These are phyloP conservation scores for Caenorhabditis doughertyi DNA, from an alignment of 2,888 invertebrate species.

Conservation along the genomic window DNA sequence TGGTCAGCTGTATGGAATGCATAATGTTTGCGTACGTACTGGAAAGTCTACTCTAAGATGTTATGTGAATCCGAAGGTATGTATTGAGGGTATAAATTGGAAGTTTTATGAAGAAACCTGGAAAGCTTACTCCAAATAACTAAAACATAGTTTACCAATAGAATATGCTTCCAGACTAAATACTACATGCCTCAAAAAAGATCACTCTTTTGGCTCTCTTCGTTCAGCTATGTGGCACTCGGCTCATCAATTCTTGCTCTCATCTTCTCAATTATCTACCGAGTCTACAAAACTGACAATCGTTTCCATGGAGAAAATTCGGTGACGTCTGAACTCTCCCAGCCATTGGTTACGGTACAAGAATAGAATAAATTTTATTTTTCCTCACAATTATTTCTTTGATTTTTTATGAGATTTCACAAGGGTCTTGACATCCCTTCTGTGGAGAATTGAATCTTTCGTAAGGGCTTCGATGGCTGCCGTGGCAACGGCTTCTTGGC, in stretches of 20 bases:
- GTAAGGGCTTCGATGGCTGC: conserved; percentile 83
- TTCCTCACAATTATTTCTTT: conserved; percentile 53
- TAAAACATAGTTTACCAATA: no score
- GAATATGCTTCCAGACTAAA: background rate
- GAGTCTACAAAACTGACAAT: conserved; percentile 1
- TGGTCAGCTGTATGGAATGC: background rate
- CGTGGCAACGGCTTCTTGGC: conserved; percentile 82
- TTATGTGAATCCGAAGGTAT: conserved; percentile 29
- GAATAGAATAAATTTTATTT: background rate
- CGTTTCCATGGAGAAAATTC: background rate
- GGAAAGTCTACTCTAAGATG: background rate
- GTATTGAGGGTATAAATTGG: no score
- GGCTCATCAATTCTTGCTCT: conserved; percentile 27
- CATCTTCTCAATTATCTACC: conserved; percentile 14
- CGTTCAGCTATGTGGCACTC: conserved; percentile 12
- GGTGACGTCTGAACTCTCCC: background rate
- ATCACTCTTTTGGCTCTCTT: conserved; percentile 2
- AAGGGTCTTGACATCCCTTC: conserved; percentile 81
- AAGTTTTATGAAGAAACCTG: no score
- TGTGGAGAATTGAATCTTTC: conserved; percentile 82
- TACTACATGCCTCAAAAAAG: conserved; percentile 13
- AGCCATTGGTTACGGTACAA: conserved; percentile 12
- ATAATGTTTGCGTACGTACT: conserved; percentile 40
- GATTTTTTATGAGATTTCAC: conserved; percentile 78
- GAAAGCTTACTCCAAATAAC: no score